phyloP scores from a whole-genome alignment of 2,113 vertebrate species.

The Stegastes partitus region DNA sequence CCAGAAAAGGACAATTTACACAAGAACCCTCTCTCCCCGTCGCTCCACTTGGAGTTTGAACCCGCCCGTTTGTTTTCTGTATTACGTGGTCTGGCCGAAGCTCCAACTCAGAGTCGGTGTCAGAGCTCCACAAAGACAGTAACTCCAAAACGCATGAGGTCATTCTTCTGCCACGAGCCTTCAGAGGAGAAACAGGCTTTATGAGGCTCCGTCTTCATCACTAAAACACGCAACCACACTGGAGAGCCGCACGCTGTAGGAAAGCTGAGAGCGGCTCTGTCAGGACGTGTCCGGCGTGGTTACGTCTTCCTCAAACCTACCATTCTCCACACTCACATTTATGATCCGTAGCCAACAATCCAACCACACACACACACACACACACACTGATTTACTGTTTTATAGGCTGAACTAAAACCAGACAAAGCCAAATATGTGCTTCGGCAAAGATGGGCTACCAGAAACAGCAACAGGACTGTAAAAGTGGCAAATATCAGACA shows the following conservation, averaged over 20 bases:
- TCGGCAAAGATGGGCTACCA: conserved; percentile 24
- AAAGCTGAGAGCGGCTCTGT: conserved; percentile 38
- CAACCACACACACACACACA: conserved; percentile 28
- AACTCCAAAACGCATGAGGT: conserved; percentile 66
- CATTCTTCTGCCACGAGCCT: conserved; percentile 48
- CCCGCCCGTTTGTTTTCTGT: conserved; percentile 39
- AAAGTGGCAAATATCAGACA: not conserved
- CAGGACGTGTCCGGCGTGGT: conserved; percentile 52
- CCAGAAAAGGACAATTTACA: not conserved
- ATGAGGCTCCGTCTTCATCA: conserved; percentile 58
- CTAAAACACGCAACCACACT: conserved; percentile 58
- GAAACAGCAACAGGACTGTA: conserved; percentile 4
- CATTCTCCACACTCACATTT: conserved; percentile 54
- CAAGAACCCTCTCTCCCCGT: not conserved
- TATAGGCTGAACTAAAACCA: conserved; percentile 41
- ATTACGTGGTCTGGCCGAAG: conserved; percentile 12
- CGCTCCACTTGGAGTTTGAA: not conserved
- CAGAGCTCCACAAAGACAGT: conserved; percentile 54
- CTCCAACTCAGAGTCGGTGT: conserved; percentile 28
- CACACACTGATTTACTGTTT: conserved; percentile 29
- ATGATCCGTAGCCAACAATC: conserved; percentile 35
- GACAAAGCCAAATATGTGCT: conserved; percentile 11
- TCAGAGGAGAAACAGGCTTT: conserved; percentile 55
- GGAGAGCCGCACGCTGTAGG: conserved; percentile 15
- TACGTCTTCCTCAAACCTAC: conserved; percentile 37